These are phyloP conservation scores for Planococcus citri DNA, from an alignment of 1,140 invertebrate species.

Conservation along the genomic window DNA sequence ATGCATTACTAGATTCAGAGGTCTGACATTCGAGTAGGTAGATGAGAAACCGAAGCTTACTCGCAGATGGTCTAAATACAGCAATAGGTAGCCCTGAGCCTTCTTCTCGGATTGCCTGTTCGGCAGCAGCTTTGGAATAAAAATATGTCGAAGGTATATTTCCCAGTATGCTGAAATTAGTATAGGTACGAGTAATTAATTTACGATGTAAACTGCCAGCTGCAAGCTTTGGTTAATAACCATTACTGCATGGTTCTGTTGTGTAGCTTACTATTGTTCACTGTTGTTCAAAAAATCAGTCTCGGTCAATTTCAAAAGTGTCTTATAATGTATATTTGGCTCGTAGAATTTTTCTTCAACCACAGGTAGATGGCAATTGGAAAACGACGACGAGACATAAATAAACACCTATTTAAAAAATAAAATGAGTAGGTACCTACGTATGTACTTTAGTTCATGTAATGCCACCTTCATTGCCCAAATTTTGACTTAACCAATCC, in stretches of 20 bases:
- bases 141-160: conserved; percentile 73
- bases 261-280: neutral
- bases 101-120: conserved; percentile 64
- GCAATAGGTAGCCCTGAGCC: conserved; percentile 68
- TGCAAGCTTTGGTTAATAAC: too few species aligned
- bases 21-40: too few species aligned
- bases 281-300: neutral
- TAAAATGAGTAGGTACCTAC: too few species aligned
- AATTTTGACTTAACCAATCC: conserved; percentile 29
- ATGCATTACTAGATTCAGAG: conserved; percentile 23
- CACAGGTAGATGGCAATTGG: conserved; percentile 50
- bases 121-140: conserved; percentile 80
- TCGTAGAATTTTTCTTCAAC: conserved; percentile 66
- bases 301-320: conserved; percentile 41
- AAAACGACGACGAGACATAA: conserved; percentile 72
- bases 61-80: conserved; percentile 88
- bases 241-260: too few species aligned
- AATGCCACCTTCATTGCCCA: neutral
- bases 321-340: conserved; percentile 35
- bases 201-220: too few species aligned
- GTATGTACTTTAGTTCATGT: too few species aligned
- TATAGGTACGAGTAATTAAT: neutral
- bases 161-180: conserved; percentile 14
- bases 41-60: conserved; percentile 34
- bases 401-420: conserved; percentile 45